phyloP scores from a whole-genome alignment of 1,140 invertebrate species.

The Bombus polaris region DNA sequence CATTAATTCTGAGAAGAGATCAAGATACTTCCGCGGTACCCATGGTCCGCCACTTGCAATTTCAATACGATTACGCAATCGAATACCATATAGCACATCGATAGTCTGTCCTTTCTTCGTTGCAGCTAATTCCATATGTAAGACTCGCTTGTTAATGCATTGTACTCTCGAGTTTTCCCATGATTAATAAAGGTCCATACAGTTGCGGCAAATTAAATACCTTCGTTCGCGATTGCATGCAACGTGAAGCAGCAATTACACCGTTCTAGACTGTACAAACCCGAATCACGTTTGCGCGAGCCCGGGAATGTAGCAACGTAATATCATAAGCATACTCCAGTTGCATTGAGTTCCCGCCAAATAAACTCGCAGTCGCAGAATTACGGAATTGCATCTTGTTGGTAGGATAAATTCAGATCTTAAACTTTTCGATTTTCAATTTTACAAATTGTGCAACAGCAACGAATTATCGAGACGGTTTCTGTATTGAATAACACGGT shows the following conservation, averaged over 20 bases:
- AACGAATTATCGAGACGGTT: background rate
- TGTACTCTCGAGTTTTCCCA: background rate
- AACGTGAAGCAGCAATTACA: constrained; percentile 1
- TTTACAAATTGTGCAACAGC: too few species aligned
- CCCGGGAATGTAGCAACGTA: background rate
- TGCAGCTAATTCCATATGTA: too few species aligned
- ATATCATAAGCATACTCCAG: background rate
- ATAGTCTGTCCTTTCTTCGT: background rate
- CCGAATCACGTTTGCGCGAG: constrained; percentile 7
- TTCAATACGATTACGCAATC: background rate
- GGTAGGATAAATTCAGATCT: background rate
- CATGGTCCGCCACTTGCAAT: too few species aligned
- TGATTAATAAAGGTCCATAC: background rate
- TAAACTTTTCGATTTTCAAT: background rate
- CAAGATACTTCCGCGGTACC: background rate
- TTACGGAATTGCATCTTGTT: background rate
- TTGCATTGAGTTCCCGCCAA: background rate
- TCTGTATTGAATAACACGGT: background rate
- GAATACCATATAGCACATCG: background rate
- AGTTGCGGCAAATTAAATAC: constrained; percentile 11
- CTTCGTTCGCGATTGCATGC: background rate
- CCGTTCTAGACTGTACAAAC: background rate
- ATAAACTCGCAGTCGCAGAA: background rate
- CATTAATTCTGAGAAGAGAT: background rate
- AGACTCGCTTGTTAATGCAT: background rate